Evolutionary conservation across 2,888 invertebrate genomes (phyloP), one percentile per base, ranked within the genome.

Genomic region (Agonopterix heracliana): DNA sequence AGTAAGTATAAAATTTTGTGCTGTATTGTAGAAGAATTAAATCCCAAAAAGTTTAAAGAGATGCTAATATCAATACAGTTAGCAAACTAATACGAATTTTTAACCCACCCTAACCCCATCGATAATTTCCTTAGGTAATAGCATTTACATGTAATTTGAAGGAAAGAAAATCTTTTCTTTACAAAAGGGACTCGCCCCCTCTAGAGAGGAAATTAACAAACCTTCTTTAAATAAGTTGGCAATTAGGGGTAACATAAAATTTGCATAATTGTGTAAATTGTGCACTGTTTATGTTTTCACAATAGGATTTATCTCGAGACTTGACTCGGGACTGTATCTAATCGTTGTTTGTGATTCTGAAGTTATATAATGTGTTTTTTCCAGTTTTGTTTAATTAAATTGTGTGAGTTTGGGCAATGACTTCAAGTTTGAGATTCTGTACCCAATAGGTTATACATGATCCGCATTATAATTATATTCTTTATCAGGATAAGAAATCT

Each of bases 181-280:
- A 34, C 26, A 45, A 34, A n/a, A 38, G 13, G 13, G 11, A 38
- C 43, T 11, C 41, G 59, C 65, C 61, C 57, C 61, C 68, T 68
- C 63, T 65, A 59, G 63, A 64, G 67, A 66, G 71, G 72, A 72
- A 77, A 79, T 81, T 83, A 82, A 81, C 78, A 71, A 84, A 83
- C 80, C 84, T 26, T 85, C 84, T 84, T 83, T 83, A 87, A 86
- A 86, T 87, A 85, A 86, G 81, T 84, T 81, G 76, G 86, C 84
- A 86, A 87, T 87, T 86, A 86, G 83, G 85, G 85, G 82, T 78
- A 77, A 83, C 84, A 86, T 86, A 78, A 86, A 86, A 87, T 87
- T 75, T 78, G 68, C 86, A 86, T 87, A 86, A 86, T 84, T 84
- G 83, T 84, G 68, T 74, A 81, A 84, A 77, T 85, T 84, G 71